phyloP scores from a whole-genome alignment of 2,113 vertebrate genomes.

The Gavia stellata region DNA sequence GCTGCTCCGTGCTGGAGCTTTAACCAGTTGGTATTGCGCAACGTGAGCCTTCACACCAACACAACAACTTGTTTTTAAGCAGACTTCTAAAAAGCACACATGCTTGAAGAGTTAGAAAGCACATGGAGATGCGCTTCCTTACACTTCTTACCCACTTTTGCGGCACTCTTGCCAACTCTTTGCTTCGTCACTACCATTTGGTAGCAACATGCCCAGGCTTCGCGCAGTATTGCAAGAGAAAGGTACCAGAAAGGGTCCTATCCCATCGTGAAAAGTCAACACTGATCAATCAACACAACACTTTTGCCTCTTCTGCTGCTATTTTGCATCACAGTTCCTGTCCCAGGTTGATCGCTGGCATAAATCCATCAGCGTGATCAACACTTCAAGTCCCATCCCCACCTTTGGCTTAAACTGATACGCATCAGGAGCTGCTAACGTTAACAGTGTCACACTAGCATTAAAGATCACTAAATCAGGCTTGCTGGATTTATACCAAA shows the following conservation, averaged over 20 bases:
- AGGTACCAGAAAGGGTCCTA: neutral
- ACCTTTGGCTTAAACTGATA: neutral
- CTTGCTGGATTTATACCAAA: neutral
- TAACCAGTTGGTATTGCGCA: neutral
- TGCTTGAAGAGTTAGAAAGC: neutral
- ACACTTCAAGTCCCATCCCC: fast-evolving
- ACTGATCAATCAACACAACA: neutral
- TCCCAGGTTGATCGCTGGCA: neutral
- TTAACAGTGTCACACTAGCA: neutral
- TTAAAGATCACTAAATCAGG: neutral
- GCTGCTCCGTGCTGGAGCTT: neutral
- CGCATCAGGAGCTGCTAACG: neutral
- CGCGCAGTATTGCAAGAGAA: neutral
- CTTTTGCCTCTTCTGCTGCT: neutral
- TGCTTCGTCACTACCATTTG: neutral
- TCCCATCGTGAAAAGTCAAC: neutral
- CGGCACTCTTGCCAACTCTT: fast-evolving
- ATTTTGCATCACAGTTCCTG: neutral
- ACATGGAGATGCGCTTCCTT: neutral
- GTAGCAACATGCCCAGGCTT: neutral
- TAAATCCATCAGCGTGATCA: neutral
- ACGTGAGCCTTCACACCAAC: neutral
- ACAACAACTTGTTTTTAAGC: neutral
- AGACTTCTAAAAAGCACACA: neutral
- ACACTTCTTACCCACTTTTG: neutral